Base-by-base conservation (phyloP, 2,797 vertebrate genomes). In the Atherinosoma microstoma region DNA sequence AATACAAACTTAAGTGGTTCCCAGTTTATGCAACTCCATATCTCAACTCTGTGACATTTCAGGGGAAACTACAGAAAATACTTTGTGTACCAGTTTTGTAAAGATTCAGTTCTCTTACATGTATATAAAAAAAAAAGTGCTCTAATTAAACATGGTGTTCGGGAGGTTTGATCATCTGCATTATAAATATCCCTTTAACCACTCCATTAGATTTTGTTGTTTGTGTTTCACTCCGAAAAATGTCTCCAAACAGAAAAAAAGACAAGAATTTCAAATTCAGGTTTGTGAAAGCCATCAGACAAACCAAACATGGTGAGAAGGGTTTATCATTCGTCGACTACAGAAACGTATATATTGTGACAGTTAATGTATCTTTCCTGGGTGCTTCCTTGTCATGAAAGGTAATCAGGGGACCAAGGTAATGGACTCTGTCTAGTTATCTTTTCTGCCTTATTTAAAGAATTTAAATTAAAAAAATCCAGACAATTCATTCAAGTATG, bases 211-310 rank as follows among this genome's bases (percentile, higher is more conserved):
- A 13, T 32, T 58, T 67, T 35, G 27, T 22, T 4, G 24, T 61
- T 70, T 38, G 24, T 15, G 47, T 13, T 38, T 59, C 9, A 27
- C 15, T 70, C 10, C 2, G 11, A 27, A 32, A 29, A 54, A 24
- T 12, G 22, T 27, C 27, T 29, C 24, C 51, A 51, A 27, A 54
- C 51, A 54, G 51, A 15, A 29, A 53, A 27, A 29, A 54, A 53
- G 6, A 63, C 29, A 32, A 47, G 24, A 45, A 45, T 56, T 45
- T 67, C n/a, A 58, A 45, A 16, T 16, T 34, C 24, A 10, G 15
- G 24, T 29, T 32, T 40, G 22, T 67, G 38, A 67, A 47, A 68
- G 30, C 35, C 56, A 49, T 40, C 40, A 58, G 66, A 68, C 54
- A 47, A 67, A 47, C n/a, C 56, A 68, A 49, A 68, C 29, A 34